Evolutionary conservation across 2,113 vertebrate genomes (phyloP).

Genomic region (Equus quagga): DNA sequence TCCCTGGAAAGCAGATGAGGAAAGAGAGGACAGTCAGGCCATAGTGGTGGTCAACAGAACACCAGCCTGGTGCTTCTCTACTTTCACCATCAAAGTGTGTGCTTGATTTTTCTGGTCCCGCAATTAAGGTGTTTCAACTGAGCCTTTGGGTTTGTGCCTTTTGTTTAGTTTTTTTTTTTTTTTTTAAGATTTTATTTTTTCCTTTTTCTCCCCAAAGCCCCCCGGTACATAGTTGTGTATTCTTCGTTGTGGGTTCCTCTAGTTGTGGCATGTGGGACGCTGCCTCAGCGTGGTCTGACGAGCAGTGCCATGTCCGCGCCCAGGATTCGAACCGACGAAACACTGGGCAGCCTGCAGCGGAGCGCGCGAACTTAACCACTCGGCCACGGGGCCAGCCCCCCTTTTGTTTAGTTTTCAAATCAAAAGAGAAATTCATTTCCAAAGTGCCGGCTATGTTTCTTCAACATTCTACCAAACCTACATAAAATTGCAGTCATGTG

Average conservation of each 20-base stretch:
- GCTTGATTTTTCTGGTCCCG: background rate
- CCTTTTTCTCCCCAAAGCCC: too few relatives aligned
- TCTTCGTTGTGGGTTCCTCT: too few relatives aligned
- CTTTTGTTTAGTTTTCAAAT: conserved; percentile 37
- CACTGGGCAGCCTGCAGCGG: too few relatives aligned
- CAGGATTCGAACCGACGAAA: too few relatives aligned
- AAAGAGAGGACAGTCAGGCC: background rate
- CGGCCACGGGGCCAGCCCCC: too few relatives aligned
- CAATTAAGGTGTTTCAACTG: background rate
- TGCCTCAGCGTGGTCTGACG: too few relatives aligned
- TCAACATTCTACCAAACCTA: background rate
- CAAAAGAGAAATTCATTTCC: background rate
- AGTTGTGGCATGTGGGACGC: too few relatives aligned
- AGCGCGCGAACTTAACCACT: too few relatives aligned
- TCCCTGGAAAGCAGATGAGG: background rate
- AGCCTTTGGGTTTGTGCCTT: background rate
- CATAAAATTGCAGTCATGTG: background rate
- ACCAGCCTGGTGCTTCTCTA: background rate
- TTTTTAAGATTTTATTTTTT: too few relatives aligned
- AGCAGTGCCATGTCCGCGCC: too few relatives aligned
- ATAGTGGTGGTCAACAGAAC: background rate
- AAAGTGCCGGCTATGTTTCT: background rate
- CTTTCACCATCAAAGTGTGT: background rate
- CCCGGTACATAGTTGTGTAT: too few relatives aligned
- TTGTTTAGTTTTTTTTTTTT: background rate